Conservation (phyloP, 1,140 invertebrate genomes). For the Trachymyrmex cornetzi region DNA sequence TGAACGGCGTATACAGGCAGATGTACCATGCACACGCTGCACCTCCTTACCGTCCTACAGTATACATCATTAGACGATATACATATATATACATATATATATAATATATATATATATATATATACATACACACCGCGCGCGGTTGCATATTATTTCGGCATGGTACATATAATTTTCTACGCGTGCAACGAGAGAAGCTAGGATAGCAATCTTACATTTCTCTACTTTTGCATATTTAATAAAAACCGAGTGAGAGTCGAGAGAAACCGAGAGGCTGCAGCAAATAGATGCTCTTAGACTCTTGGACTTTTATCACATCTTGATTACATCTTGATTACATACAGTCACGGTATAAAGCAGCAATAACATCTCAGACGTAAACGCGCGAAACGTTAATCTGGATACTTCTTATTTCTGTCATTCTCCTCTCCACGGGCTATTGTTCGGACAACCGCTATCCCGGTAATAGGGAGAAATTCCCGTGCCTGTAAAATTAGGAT, state of each 20-base stretch:
- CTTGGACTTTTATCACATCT: neutral
- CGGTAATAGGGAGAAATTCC: constrained; percentile 43
- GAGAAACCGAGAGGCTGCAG: neutral
- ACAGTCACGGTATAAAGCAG: neutral
- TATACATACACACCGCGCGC: neutral
- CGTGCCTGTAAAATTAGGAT: constrained; percentile 49
- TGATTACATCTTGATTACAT: constrained; percentile 13
- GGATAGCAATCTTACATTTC: constrained; percentile 38
- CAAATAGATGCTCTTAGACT: constrained; percentile 23
- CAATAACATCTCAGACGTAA: constrained; percentile 27
- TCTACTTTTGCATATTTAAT: constrained; percentile 15
- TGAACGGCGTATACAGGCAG: constrained; percentile 17
- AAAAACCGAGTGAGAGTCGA: neutral
- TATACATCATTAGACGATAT: constrained; percentile 56
- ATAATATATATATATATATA: neutral
- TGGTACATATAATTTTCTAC: neutral
- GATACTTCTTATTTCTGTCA: neutral
- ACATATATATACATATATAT: neutral
- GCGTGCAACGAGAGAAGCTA: neutral
- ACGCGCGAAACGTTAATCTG: constrained; percentile 13
- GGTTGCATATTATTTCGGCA: constrained; percentile 45
- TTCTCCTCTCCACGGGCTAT: neutral
- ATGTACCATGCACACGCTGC: neutral
- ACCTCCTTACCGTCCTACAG: constrained; percentile 35
- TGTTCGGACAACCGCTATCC: constrained; percentile 36